phyloP scores from a whole-genome alignment of 2,888 invertebrate genomes.

The Atherix ibis region DNA sequence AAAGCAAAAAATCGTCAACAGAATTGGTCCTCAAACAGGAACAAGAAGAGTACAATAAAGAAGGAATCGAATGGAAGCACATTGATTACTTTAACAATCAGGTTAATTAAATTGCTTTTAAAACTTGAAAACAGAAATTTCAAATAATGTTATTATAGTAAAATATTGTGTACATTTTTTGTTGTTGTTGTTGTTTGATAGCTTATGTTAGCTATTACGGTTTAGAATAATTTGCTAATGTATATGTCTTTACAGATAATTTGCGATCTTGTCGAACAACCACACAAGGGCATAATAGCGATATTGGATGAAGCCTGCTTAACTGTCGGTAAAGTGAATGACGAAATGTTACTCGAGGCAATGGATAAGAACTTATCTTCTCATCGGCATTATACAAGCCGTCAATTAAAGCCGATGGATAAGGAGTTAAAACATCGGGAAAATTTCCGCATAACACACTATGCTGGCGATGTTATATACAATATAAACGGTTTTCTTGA shows the following conservation, averaged over 20 bases:
- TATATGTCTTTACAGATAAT: slow-evolving; percentile 41
- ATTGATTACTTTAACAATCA: slow-evolving; percentile 96
- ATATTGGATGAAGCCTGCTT: slow-evolving; percentile 96
- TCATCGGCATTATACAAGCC: slow-evolving; percentile 82
- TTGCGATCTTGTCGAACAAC: slow-evolving; percentile 88
- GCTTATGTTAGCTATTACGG: too few species aligned
- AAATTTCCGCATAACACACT: slow-evolving; percentile 78
- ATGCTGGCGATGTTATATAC: slow-evolving; percentile 94
- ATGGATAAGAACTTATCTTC: slow-evolving; percentile 76
- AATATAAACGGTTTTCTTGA: slow-evolving; percentile 82
- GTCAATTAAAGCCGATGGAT: slow-evolving; percentile 67
- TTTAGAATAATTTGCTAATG: not conserved
- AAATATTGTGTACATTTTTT: too few species aligned
- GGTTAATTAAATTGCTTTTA: too few species aligned
- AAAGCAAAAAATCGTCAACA: too few species aligned
- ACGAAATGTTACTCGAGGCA: slow-evolving; percentile 72
- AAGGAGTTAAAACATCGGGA: slow-evolving; percentile 63
- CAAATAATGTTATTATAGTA: too few species aligned
- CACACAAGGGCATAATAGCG: slow-evolving; percentile 79
- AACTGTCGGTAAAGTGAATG: slow-evolving; percentile 81
- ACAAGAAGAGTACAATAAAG: slow-evolving; percentile 90
- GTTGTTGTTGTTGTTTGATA: too few species aligned
- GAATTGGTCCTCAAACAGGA: slow-evolving; percentile 95
- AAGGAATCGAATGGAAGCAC: slow-evolving; percentile 92
- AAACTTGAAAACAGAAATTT: too few species aligned